Evolutionary conservation across 2,113 vertebrate species (phyloP).

Genomic region (Otocyon megalotis): DNA sequence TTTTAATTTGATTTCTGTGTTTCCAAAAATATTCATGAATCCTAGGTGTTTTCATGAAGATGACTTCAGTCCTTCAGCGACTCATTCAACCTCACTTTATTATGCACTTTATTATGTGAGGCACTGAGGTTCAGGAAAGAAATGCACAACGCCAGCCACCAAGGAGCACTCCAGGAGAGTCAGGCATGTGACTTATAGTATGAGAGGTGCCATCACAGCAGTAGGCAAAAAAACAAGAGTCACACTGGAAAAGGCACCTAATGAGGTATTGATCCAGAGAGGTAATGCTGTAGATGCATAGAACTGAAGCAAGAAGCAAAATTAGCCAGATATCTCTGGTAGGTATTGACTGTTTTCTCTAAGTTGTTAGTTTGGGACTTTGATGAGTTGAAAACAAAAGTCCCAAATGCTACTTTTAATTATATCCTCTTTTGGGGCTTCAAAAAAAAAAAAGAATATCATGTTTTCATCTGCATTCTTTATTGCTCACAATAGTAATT

Average conservation of each 20-base stretch:
- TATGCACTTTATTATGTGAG: rapidly evolving
- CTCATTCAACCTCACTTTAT: neutral
- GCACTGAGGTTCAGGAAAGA: neutral
- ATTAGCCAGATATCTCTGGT: neutral
- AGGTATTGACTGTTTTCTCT: neutral
- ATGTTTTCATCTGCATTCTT: neutral
- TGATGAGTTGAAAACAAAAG: neutral
- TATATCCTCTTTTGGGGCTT: neutral
- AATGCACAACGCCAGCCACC: rapidly evolving
- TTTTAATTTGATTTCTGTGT: neutral
- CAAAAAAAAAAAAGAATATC: neutral
- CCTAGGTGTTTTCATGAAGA: neutral
- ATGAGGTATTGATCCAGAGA: neutral
- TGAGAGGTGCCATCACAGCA: neutral
- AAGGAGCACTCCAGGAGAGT: neutral
- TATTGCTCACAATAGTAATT: neutral
- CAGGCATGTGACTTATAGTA: neutral
- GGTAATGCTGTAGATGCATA: neutral
- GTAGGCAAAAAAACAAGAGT: neutral
- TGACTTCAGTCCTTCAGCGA: neutral
- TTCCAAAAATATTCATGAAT: neutral
- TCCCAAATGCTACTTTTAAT: neutral
- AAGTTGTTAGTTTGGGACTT: neutral
- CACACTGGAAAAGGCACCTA: rapidly evolving
- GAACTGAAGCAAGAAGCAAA: neutral